phyloP scores from a whole-genome alignment of 1,140 invertebrate genomes.

The Contarinia nasturtii region DNA sequence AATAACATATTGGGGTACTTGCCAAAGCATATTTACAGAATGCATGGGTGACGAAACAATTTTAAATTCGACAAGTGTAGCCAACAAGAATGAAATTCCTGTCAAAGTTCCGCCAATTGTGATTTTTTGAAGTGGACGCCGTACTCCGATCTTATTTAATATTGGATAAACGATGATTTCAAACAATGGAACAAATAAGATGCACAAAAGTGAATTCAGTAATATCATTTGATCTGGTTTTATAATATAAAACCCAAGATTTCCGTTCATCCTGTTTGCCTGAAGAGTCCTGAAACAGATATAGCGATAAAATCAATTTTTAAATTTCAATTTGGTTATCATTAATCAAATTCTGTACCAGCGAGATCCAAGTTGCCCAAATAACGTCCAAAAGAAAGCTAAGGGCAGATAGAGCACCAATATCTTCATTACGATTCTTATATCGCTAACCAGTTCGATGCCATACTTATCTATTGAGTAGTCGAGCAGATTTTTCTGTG shows the following conservation, averaged over 20 bases:
- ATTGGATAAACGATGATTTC: conserved; percentile 25
- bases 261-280: conserved; percentile 50
- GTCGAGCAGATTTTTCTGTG: conserved; percentile 3
- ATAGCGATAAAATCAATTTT: too few relatives aligned
- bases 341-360: too few relatives aligned
- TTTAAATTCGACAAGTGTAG: conserved; percentile 42
- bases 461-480: conserved; percentile 5
- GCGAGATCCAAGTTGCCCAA: conserved; percentile 36
- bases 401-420: conserved; percentile 40
- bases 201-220: conserved; percentile 50
- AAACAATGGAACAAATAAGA: conserved; percentile 57
- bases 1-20: conserved; percentile 64
- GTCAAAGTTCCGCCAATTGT: conserved; percentile 44
- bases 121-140: conserved; percentile 36
- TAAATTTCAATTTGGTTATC: too few relatives aligned
- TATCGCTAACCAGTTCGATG: conserved; percentile 11
- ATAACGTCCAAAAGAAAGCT: conserved; percentile 50
- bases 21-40: conserved; percentile 52
- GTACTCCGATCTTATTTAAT: conserved; percentile 12
- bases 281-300: too few relatives aligned
- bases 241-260: conserved; percentile 32
- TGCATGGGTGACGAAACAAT: conserved; percentile 48
- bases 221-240: conserved; percentile 59
- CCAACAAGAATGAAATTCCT: conserved; percentile 41
- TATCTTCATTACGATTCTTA: conserved; percentile 32